These are phyloP conservation scores for Microtus montanus DNA, from an alignment of 2,113 vertebrate species.

Conservation along the genomic window DNA sequence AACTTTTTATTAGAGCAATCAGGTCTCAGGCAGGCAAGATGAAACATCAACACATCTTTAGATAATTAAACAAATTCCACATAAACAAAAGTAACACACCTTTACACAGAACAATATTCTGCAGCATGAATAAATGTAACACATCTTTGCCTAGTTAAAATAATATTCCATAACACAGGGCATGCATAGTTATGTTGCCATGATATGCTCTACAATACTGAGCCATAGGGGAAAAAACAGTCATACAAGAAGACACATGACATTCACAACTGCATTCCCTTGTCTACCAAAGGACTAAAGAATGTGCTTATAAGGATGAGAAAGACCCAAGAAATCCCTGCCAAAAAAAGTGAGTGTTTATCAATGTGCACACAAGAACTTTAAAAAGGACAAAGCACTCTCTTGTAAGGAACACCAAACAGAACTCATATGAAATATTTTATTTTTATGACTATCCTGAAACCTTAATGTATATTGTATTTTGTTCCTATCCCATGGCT, in stretches of 20 bases:
- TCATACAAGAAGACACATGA: not conserved
- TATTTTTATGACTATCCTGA: conserved; percentile 36
- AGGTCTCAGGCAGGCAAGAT: no score
- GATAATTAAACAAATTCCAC: not conserved
- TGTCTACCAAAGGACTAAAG: not conserved
- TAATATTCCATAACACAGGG: not conserved
- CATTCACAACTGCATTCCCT: not conserved
- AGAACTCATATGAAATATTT: conserved; percentile 49
- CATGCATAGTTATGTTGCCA: not conserved
- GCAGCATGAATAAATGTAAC: not conserved
- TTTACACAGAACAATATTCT: not conserved
- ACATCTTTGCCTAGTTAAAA: not conserved
- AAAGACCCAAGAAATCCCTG: not conserved
- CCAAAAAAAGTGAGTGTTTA: not conserved
- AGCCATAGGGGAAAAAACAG: not conserved
- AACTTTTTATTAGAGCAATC: no score
- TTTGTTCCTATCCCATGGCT: not conserved
- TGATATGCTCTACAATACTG: not conserved
- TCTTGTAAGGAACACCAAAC: not conserved
- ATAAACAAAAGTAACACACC: not conserved
- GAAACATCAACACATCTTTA: no score
- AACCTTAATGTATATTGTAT: not conserved
- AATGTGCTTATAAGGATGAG: conserved; percentile 4
- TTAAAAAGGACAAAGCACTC: not conserved
- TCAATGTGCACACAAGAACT: not conserved